A percentile compares a stretch with the other conserved stretches of the same genome.
These are phyloP conservation scores for Synergus umbraculus DNA, from an alignment of 2,888 invertebrate species.

Conservation along the genomic window DNA sequence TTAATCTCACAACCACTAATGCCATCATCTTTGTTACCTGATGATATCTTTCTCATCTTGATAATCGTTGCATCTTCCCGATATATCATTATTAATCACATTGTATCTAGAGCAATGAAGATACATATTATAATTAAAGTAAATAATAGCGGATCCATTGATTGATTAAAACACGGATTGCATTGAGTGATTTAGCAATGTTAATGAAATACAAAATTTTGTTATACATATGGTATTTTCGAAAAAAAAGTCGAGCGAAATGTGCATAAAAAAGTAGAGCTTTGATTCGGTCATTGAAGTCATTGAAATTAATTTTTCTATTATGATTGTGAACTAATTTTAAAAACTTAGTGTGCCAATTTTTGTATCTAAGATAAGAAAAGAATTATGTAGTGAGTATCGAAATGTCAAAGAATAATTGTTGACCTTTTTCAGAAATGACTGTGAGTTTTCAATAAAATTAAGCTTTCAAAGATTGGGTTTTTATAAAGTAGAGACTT, in stretches of 20 bases:
- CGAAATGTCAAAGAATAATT: neutral
- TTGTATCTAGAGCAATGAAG: constrained; percentile 9
- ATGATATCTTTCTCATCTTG: constrained; percentile 19
- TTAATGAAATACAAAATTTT: neutral
- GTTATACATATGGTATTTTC: neutral
- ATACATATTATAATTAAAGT: constrained; percentile 16
- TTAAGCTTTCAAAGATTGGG: neutral
- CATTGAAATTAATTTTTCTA: neutral
- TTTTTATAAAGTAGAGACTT: neutral
- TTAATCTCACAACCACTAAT: constrained; percentile 22
- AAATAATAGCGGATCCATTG: constrained; percentile 13
- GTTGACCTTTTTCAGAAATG: neutral
- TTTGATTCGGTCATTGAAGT: constrained; percentile 37
- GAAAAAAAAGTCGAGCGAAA: neutral
- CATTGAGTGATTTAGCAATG: constrained; percentile 18
- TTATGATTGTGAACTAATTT: neutral
- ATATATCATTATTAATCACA: neutral
- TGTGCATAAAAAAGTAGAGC: constrained; percentile 14
- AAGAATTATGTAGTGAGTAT: neutral
- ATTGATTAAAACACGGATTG: constrained; percentile 17
- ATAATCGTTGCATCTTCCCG: constrained; percentile 1
- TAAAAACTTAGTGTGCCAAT: constrained; percentile 29
- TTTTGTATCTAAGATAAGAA: neutral
- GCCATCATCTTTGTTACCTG: constrained; percentile 30
- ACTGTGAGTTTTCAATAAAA: neutral